Evolutionary conservation across 2,797 vertebrate species (phyloP), one percentile per base, ranked within the genome.

Genomic region (Champsocephalus esox): DNA sequence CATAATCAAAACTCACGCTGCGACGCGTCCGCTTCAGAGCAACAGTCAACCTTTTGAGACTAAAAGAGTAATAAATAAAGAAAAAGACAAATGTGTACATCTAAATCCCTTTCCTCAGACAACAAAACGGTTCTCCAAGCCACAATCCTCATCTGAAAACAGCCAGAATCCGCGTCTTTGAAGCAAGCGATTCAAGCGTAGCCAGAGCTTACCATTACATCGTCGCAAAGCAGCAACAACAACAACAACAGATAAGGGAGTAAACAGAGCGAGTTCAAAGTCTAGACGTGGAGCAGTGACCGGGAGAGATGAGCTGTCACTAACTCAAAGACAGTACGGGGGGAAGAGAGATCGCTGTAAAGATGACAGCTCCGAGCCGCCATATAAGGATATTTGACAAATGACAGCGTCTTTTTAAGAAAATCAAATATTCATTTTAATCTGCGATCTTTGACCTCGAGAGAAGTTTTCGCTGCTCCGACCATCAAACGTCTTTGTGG

Each of bases 301-400:
- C 88, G 83, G 75, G 69, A 91, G 87, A 92, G 87, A 93, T 87
- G 89, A 91, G 92, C 92, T 90, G 92, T 92, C 91, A 92, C 86
- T 87, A 87, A 92, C 87, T 90, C 89, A 93, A 92, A 92, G 87
- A 79, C 85, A 45, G 93, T 86, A 17, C 34, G 9, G 49, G 45
- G 24, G 70, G 43, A 41, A 17, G 12, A 24, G 54, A 5, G 72
- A 13, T 5, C 2, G 81, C 82, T 77, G 83, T 58, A 79, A 71
- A 76, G 79, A 88, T 91, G 89, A 91, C 89, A 93, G 88, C 88
- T 88, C 41, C 0, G 77, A 84, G 81, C 81, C 54, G 75, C 76
- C 28, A 83, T 80, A 86, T 81, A 85, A 90, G 79, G 79, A 86
- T 76, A 89, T 90, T 60, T 90, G 90, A 92, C 91, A 92, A 88